Evolutionary conservation across 2,113 vertebrate genomes (phyloP).

Genomic region (Perca schrenkii): DNA sequence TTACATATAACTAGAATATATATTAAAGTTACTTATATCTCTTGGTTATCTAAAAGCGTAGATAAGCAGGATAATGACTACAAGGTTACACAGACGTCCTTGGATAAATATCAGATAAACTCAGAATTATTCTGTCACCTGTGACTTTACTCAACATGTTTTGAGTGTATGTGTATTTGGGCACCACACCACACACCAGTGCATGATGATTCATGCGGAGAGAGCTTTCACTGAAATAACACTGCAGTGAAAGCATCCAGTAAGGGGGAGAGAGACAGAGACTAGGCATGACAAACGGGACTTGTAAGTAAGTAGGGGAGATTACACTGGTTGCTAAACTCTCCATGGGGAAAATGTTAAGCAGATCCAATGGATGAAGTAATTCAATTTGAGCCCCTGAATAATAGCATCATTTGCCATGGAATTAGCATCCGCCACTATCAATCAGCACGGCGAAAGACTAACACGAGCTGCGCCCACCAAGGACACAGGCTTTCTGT

Average conservation of each 20-base stretch:
- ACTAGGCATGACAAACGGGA: conserved; percentile 65
- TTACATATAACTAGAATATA: background rate
- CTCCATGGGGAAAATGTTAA: conserved; percentile 76
- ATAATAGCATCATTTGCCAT: conserved; percentile 81
- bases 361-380: conserved; percentile 77
- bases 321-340: conserved; percentile 78
- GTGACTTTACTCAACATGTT: background rate
- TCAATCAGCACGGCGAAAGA: conserved; percentile 68
- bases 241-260: conserved; percentile 30
- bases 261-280: conserved; percentile 9
- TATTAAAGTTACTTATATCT: background rate
- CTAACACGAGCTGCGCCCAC: conserved; percentile 60
- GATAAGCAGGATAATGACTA: background rate
- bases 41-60: background rate
- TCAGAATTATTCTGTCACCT: background rate
- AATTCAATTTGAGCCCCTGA: conserved; percentile 81
- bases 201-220: conserved; percentile 13
- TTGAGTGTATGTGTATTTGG: background rate
- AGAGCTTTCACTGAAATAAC: background rate
- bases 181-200: background rate
- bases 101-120: background rate
- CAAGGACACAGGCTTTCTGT: conserved; percentile 58
- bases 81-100: background rate
- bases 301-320: conserved; percentile 69
- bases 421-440: conserved; percentile 78